A percentile compares a stretch with the other conserved stretches of the same genome.
These are phyloP conservation scores for Pangasius mekongensis DNA, from an alignment of 2,797 vertebrate species.

Conservation along the genomic window DNA sequence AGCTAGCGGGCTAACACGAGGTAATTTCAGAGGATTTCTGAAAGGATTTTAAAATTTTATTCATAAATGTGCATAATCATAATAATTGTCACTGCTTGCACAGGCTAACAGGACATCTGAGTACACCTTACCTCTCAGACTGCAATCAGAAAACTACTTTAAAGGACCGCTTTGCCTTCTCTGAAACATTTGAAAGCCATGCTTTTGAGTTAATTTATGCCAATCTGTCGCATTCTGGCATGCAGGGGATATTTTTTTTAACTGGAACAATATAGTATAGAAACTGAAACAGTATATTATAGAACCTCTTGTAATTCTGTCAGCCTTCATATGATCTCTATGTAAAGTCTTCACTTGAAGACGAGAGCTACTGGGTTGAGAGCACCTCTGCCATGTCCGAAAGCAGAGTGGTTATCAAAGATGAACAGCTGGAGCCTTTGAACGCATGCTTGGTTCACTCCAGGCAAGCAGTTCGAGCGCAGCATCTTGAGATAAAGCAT, in stretches of 20 bases:
- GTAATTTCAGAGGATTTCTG: background rate
- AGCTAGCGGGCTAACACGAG: background rate
- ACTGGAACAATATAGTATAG: too few relatives aligned
- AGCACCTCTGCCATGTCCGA: slow-evolving; percentile 39
- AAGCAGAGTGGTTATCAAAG: slow-evolving; percentile 53
- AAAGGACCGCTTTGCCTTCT: background rate
- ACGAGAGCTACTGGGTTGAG: slow-evolving; percentile 22
- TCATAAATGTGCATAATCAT: background rate
- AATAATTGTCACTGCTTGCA: background rate
- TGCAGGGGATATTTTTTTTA: background rate
- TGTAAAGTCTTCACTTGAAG: slow-evolving; percentile 18
- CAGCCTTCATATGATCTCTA: slow-evolving; percentile 22
- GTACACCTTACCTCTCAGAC: background rate
- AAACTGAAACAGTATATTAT: background rate
- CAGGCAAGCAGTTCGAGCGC: slow-evolving; percentile 48
- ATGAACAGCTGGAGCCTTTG: slow-evolving; percentile 44
- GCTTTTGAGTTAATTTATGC: background rate
- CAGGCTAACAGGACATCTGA: background rate
- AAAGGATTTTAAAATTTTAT: background rate
- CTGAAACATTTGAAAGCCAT: background rate
- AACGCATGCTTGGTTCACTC: slow-evolving; percentile 35
- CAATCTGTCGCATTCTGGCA: background rate
- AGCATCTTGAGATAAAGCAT: slow-evolving; percentile 42
- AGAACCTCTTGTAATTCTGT: background rate
- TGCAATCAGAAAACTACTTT: background rate